These are phyloP conservation scores for Linyphia triangularis DNA, from an alignment of 2,888 invertebrate species.

Conservation along the genomic window DNA sequence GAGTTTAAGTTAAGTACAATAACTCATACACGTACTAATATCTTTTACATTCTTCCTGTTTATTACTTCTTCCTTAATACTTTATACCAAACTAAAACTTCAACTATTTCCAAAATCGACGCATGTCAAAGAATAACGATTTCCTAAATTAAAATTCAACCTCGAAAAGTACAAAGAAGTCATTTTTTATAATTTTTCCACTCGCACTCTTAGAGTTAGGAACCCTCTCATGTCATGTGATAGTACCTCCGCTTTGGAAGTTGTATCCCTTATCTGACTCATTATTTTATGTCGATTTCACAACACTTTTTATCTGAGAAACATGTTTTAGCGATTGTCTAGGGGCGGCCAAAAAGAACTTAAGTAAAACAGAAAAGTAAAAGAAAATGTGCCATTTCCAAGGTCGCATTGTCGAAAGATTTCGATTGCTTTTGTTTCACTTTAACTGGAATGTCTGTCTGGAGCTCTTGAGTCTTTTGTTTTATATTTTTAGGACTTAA, in stretches of 20 bases:
- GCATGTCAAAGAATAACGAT: not conserved
- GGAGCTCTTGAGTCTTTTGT: not conserved
- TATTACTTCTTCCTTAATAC: too few relatives aligned
- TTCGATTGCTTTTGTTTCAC: slow-evolving; percentile 38
- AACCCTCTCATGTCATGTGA: slow-evolving; percentile 22
- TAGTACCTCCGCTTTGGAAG: slow-evolving; percentile 28
- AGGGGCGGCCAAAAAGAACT: slow-evolving; percentile 23
- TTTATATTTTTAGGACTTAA: not conserved
- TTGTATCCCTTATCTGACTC: slow-evolving; percentile 50
- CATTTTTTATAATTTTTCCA: not conserved
- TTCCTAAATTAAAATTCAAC: slow-evolving; percentile 8
- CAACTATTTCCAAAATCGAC: not conserved
- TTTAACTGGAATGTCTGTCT: slow-evolving; percentile 27
- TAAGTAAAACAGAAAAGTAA: slow-evolving; percentile 20
- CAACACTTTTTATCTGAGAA: slow-evolving; percentile 57
- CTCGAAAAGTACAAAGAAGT: not conserved
- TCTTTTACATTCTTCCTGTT: too few relatives aligned
- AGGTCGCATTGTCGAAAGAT: slow-evolving; percentile 31
- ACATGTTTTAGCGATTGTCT: slow-evolving; percentile 62
- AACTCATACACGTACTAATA: too few relatives aligned
- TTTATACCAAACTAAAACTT: too few relatives aligned
- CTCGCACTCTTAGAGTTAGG: slow-evolving; percentile 3
- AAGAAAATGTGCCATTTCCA: slow-evolving; percentile 53
- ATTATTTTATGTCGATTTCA: slow-evolving; percentile 62
- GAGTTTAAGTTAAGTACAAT: too few relatives aligned